Evolutionary conservation across 2,888 invertebrate species (phyloP).

Genomic region (Yponomeuta malinellus): DNA sequence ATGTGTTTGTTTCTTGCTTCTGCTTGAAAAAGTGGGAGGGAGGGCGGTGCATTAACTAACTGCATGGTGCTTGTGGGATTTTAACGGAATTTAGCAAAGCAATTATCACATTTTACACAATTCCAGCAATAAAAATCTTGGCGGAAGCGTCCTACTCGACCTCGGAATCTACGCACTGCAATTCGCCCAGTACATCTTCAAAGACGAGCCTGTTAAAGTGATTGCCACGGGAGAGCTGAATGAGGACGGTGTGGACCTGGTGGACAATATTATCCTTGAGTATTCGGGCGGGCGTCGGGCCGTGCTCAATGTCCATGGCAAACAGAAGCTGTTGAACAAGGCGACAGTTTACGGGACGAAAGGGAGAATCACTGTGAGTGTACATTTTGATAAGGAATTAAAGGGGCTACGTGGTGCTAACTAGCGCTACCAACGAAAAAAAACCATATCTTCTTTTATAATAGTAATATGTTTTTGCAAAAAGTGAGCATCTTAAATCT

Average conservation of each 20-base stretch:
- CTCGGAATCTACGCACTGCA: constrained; percentile 87
- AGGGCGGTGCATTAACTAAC: no score
- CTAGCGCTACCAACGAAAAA: no score
- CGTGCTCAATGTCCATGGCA: constrained; percentile 71
- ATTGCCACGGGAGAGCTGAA: constrained; percentile 82
- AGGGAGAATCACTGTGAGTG: constrained; percentile 74
- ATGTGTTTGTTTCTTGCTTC: no score
- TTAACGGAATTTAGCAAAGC: no score
- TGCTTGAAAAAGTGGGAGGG: no score
- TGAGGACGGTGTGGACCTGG: constrained; percentile 81
- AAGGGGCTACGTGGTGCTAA: no score
- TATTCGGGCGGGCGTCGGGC: constrained; percentile 79
- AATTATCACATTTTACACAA: no score
- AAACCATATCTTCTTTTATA: no score
- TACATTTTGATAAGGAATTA: neutral
- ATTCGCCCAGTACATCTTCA: constrained; percentile 81
- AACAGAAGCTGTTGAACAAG: constrained; percentile 73
- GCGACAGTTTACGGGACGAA: constrained; percentile 80
- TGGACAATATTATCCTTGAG: constrained; percentile 76
- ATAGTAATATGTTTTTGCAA: no score
- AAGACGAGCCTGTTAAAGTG: constrained; percentile 81
- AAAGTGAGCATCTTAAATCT: no score
- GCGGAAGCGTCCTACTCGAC: constrained; percentile 87
- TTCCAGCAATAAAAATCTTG: constrained; percentile 79
- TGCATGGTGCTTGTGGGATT: no score